These are phyloP conservation scores for Setipinna tenuifilis DNA, from an alignment of 2,797 vertebrate species.

Conservation along the genomic window DNA sequence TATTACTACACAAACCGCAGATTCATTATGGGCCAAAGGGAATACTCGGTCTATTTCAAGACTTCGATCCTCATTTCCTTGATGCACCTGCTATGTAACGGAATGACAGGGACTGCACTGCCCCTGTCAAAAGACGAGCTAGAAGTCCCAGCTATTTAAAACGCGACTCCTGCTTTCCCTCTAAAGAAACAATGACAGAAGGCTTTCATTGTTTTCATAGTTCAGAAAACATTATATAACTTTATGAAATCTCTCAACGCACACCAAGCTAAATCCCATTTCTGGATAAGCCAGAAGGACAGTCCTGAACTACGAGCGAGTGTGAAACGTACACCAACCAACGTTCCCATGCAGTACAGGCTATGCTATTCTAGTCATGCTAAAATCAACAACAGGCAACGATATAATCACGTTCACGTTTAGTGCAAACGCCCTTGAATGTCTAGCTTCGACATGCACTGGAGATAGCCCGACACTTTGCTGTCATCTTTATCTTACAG, in stretches of 20 bases:
- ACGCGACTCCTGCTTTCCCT: not conserved
- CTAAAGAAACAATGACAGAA: not conserved
- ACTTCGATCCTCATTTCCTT: not conserved
- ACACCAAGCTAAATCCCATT: constrained; percentile 15
- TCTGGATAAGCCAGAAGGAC: constrained; percentile 1
- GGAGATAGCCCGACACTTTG: not conserved
- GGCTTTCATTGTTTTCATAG: not conserved
- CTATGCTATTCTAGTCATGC: not conserved
- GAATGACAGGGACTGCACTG: not conserved
- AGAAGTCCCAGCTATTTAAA: not conserved
- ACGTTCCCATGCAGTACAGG: not conserved
- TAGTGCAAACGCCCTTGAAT: not conserved
- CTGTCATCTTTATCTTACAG: not conserved
- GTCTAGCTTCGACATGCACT: not conserved
- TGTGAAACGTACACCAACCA: not conserved
- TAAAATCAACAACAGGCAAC: not conserved
- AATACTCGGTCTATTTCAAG: not conserved
- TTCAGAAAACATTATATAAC: not conserved
- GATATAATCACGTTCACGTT: not conserved
- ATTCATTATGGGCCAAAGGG: not conserved
- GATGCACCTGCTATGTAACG: constrained; percentile 23
- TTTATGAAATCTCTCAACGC: constrained; percentile 10
- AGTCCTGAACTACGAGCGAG: not conserved
- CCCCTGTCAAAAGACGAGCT: not conserved
- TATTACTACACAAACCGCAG: not conserved